Base-by-base conservation (phyloP, 1,140 invertebrate species). In the Drosophila seguyi region DNA sequence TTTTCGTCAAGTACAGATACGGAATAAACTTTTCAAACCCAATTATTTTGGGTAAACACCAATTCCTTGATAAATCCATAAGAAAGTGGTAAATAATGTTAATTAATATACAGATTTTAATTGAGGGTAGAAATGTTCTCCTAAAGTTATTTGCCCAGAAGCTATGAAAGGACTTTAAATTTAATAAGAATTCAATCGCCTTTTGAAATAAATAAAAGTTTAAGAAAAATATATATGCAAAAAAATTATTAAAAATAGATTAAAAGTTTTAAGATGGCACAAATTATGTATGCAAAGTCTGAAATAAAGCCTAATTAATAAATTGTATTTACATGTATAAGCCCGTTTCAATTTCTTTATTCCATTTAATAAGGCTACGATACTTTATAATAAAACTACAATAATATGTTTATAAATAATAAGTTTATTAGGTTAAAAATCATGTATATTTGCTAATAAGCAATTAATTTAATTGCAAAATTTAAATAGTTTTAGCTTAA, bases 1-100 rank as follows among this genome's bases (percentile, higher is more conserved):
- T 25, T 68, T 66, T 48, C 8, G 14, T 16, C 27, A 57, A 62
- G 18, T 57, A n/a, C 50, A 53, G 4, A 10, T 5, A 14, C 5
- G 18, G 13, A 48, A 18, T n/a, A 6, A 36, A 55, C 44, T 8
- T 47, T 48, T 31, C 3, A 1, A 0, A 20, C 2, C 6, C 27
- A 34, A 20, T 34, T 11, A 20, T 20, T 34, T 52, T 22, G 10
- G 20, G 25, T 4, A 18, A 56, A 61, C 14, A 25, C 1, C 4
- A 31, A 36, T 58, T 45, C 20, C 20, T 44, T 45, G 0, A 16
- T 6, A 22, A n/a, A 38, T 3, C 8, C 7, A 0, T 11, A 22
- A 11, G 20, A 38, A 8, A 53, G 22, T 36, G 14, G 13, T 10
- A 8, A 16, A 36, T 38, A 6, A 53, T 38, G 8, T 2, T 3